phyloP scores from a whole-genome alignment of 2,113 vertebrate genomes.

The Madoqua kirkii region DNA sequence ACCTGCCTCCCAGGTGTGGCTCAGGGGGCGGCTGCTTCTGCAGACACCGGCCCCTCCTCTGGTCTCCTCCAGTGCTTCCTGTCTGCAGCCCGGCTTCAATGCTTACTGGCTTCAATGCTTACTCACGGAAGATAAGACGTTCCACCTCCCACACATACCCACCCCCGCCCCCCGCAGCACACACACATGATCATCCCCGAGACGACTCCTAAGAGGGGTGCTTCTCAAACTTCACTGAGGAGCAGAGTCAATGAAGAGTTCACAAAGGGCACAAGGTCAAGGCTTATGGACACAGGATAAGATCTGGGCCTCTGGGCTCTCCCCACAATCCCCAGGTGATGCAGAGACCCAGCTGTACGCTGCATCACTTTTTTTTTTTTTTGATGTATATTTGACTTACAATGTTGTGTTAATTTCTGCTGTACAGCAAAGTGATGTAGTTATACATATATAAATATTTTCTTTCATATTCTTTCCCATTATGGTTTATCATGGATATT shows the following conservation, averaged over 20 bases:
- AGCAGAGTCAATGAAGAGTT: not conserved
- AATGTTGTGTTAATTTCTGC: not conserved
- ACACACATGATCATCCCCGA: not conserved
- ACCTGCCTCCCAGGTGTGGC: constrained; percentile 32
- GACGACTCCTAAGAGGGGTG: not conserved
- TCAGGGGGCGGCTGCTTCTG: not conserved
- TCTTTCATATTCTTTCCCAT: not conserved
- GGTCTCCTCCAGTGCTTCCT: constrained; percentile 8
- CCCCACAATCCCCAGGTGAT: not conserved
- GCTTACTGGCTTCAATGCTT: not conserved
- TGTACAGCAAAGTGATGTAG: not conserved
- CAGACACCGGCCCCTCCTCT: not conserved
- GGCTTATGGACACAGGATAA: not conserved
- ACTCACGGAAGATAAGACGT: not conserved
- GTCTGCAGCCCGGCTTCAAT: not conserved
- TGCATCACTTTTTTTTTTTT: not conserved
- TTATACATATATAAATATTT: not conserved
- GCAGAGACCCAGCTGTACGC: not conserved
- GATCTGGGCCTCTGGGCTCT: not conserved
- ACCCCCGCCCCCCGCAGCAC: not conserved
- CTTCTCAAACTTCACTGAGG: not conserved
- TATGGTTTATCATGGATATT: not conserved
- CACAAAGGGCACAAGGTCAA: not conserved
- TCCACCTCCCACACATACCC: not conserved
- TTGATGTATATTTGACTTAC: not conserved